Conservation (phyloP, 53 echinoderm and acorn worm species). For the Arbacia lixula region DNA sequence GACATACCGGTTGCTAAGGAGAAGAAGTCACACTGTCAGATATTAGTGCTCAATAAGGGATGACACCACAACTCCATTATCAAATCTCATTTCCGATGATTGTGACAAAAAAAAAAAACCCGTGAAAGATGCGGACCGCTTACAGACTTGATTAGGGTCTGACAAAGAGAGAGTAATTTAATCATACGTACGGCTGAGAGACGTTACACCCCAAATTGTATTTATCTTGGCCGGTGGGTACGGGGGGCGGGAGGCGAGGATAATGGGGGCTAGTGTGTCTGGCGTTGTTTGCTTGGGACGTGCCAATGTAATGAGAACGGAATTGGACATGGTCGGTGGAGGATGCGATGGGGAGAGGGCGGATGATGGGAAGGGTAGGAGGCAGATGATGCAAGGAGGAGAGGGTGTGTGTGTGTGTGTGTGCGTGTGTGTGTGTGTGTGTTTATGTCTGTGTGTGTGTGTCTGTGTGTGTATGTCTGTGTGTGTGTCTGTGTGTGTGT, state of each 20-base stretch:
- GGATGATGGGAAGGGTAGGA: background rate
- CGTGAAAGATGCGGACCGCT: slow-evolving; percentile 54
- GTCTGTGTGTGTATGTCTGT: background rate
- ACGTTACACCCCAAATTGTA: slow-evolving; percentile 39
- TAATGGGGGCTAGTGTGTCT: slow-evolving; percentile 49
- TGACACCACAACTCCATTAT: too few species aligned
- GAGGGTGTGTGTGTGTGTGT: too few species aligned
- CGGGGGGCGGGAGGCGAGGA: slow-evolving; percentile 10
- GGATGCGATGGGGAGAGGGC: background rate
- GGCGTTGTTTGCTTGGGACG: slow-evolving; percentile 17
- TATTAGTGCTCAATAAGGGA: too few species aligned
- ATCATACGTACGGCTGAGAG: slow-evolving; percentile 55
- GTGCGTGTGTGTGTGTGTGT: background rate
- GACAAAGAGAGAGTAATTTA: slow-evolving; percentile 81
- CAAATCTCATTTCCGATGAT: too few species aligned
- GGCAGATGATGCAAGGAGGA: background rate
- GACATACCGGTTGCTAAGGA: too few species aligned
- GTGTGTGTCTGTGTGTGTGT: slow-evolving; percentile 2
- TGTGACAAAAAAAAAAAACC: too few species aligned
- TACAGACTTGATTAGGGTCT: slow-evolving; percentile 63
- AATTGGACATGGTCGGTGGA: background rate
- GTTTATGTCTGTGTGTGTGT: background rate
- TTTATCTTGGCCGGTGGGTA: slow-evolving; percentile 37
- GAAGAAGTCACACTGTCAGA: too few species aligned
- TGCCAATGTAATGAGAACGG: background rate